phyloP scores from a whole-genome alignment of 2,888 invertebrate species.

The Drosophila kanekoi region DNA sequence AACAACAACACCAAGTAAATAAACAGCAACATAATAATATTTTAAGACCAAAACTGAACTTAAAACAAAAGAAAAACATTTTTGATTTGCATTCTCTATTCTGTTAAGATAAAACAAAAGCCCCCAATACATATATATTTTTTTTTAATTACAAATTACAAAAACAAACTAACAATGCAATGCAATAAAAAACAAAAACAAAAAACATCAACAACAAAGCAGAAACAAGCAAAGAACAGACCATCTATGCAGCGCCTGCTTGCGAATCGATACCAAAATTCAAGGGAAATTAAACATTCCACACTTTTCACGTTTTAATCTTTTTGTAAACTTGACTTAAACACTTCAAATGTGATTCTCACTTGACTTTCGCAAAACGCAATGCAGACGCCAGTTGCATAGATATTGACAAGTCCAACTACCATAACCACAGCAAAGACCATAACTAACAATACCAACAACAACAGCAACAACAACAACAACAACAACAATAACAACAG shows the following conservation, averaged over 20 bases:
- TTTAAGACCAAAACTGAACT: slow-evolving; percentile 54
- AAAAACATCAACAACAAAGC: slow-evolving; percentile 19
- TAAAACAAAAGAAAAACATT: slow-evolving; percentile 11
- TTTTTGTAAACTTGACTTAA: slow-evolving; percentile 29
- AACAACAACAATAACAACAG: slow-evolving; percentile 56
- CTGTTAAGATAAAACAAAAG: slow-evolving; percentile 6
- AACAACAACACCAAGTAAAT: slow-evolving; percentile 40
- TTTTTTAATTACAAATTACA: slow-evolving; percentile 28
- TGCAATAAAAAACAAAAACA: slow-evolving; percentile 17
- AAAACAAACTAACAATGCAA: slow-evolving; percentile 20
- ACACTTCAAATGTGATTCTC: slow-evolving; percentile 45
- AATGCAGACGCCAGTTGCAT: slow-evolving; percentile 54
- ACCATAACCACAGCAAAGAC: slow-evolving; percentile 62
- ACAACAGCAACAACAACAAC: slow-evolving; percentile 58
- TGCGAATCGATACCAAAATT: slow-evolving; percentile 23
- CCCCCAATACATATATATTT: slow-evolving; percentile 13
- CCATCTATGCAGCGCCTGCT: slow-evolving; percentile 42
- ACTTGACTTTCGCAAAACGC: slow-evolving; percentile 8
- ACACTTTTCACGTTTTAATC: slow-evolving; percentile 12
- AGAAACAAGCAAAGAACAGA: slow-evolving; percentile 41
- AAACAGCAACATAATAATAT: slow-evolving; percentile 41
- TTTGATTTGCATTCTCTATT: slow-evolving; percentile 41
- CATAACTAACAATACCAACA: slow-evolving; percentile 57
- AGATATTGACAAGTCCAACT: slow-evolving; percentile 53
- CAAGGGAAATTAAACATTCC: slow-evolving; percentile 37